Evolutionary conservation across 1,140 invertebrate genomes (phyloP).

Genomic region (Drosophila erecta): DNA sequence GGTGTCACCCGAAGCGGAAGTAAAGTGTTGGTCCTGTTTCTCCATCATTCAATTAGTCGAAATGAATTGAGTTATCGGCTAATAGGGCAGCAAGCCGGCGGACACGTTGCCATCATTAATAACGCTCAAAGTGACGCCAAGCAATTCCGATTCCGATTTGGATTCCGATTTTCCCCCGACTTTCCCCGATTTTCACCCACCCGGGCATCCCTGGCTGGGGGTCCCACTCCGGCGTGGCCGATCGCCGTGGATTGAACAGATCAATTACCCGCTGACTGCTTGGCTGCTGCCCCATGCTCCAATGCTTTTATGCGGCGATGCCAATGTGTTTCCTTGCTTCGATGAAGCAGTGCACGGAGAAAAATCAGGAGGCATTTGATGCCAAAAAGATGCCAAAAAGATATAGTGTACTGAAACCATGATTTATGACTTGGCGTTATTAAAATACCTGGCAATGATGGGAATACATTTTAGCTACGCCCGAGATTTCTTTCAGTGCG

Average conservation of each 20-base stretch:
- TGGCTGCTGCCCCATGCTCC: slow-evolving; percentile 30
- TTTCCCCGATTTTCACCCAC: slow-evolving; percentile 4
- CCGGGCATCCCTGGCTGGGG: slow-evolving; percentile 31
- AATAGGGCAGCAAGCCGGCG: slow-evolving; percentile 57
- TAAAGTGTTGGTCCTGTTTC: slow-evolving; percentile 28
- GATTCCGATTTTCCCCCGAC: neutral
- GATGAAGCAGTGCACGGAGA: slow-evolving; percentile 9
- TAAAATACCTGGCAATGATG: no score
- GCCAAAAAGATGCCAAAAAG: no score
- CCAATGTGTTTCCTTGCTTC: slow-evolving; percentile 6
- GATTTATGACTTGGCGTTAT: no score
- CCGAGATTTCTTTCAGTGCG: neutral
- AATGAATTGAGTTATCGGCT: slow-evolving; percentile 78
- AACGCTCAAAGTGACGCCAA: slow-evolving; percentile 58
- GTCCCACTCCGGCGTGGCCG: slow-evolving; percentile 69
- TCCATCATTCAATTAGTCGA: slow-evolving; percentile 63
- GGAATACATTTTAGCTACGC: no score
- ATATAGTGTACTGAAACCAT: no score
- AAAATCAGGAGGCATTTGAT: no score
- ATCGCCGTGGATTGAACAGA: slow-evolving; percentile 72
- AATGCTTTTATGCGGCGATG: slow-evolving; percentile 12
- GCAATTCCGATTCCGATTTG: neutral
- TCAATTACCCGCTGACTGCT: slow-evolving; percentile 66
- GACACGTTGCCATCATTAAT: slow-evolving; percentile 70
- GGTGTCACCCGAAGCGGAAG: slow-evolving; percentile 24